Conservation (phyloP, 2,113 vertebrate genomes). For the Harpagus bidentatus region DNA sequence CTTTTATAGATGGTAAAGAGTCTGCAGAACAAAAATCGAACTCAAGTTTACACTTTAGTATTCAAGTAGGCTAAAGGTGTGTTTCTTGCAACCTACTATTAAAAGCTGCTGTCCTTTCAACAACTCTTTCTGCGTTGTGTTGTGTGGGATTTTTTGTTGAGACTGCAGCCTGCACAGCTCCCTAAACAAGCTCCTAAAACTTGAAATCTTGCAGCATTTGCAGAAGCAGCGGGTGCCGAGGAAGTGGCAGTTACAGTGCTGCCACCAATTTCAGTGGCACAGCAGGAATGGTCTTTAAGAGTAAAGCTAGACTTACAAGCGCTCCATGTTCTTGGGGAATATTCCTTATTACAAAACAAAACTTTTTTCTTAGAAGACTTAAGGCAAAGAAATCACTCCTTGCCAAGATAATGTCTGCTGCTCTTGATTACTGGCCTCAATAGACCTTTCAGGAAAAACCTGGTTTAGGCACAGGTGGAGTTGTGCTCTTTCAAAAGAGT, state of each 20-base stretch:
- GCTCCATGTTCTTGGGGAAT: background rate
- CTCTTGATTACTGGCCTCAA: background rate
- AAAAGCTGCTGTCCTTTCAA: background rate
- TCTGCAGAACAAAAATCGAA: background rate
- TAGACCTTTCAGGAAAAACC: background rate
- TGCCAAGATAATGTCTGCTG: background rate
- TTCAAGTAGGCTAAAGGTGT: background rate
- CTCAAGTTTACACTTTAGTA: background rate
- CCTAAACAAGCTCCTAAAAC: background rate
- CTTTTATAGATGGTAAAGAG: background rate
- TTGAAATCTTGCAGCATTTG: background rate
- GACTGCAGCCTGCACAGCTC: background rate
- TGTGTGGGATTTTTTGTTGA: background rate
- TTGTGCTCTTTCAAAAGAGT: background rate
- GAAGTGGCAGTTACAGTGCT: background rate
- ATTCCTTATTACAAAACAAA: background rate
- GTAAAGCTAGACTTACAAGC: background rate
- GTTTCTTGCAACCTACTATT: background rate
- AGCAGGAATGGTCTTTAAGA: slow-evolving; percentile 4
- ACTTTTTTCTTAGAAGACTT: background rate
- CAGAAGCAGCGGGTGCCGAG: background rate
- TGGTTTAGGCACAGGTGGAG: background rate
- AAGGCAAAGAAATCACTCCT: background rate
- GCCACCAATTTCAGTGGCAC: slow-evolving; percentile 9
- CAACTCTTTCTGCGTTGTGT: background rate